Conservation (phyloP, 2,888 invertebrate species). For the Barypeithes pellucidus region DNA sequence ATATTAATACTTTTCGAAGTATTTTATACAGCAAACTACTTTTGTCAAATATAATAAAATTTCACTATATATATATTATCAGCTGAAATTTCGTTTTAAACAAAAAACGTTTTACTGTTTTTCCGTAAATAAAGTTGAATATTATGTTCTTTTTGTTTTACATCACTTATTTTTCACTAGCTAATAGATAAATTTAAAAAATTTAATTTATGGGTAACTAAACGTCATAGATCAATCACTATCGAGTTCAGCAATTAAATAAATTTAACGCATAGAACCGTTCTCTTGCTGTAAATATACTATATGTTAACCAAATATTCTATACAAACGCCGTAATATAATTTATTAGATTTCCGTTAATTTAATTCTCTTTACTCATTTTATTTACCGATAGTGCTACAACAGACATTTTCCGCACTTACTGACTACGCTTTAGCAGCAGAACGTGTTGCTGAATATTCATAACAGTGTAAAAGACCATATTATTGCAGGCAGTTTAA, state of each 20-base stretch:
- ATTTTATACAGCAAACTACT: background rate
- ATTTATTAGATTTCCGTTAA: slow-evolving; percentile 13
- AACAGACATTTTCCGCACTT: slow-evolving; percentile 49
- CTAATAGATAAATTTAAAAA: too few relatives aligned
- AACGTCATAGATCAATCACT: too few relatives aligned
- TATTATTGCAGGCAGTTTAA: slow-evolving; percentile 56
- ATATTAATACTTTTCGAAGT: slow-evolving; percentile 35
- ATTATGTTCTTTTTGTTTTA: too few relatives aligned
- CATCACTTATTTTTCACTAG: too few relatives aligned
- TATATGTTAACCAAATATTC: background rate
- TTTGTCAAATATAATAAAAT: background rate
- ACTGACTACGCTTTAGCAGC: slow-evolving; percentile 47
- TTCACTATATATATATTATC: too few relatives aligned
- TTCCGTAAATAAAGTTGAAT: too few relatives aligned
- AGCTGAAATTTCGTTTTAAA: too few relatives aligned
- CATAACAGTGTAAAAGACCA: slow-evolving; percentile 59
- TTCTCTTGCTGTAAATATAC: background rate
- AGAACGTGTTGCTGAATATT: slow-evolving; percentile 58
- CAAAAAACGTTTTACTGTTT: too few relatives aligned
- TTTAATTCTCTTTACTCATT: slow-evolving; percentile 30
- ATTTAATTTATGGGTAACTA: too few relatives aligned
- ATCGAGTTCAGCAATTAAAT: too few relatives aligned
- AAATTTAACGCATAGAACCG: too few relatives aligned
- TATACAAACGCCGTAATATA: too few relatives aligned
- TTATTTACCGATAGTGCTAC: slow-evolving; percentile 42